Percentiles rank a stretch among this genome's conserved stretches.
phyloP scores from a whole-genome alignment of 2,113 vertebrate genomes.

The Daubentonia madagascariensis region DNA sequence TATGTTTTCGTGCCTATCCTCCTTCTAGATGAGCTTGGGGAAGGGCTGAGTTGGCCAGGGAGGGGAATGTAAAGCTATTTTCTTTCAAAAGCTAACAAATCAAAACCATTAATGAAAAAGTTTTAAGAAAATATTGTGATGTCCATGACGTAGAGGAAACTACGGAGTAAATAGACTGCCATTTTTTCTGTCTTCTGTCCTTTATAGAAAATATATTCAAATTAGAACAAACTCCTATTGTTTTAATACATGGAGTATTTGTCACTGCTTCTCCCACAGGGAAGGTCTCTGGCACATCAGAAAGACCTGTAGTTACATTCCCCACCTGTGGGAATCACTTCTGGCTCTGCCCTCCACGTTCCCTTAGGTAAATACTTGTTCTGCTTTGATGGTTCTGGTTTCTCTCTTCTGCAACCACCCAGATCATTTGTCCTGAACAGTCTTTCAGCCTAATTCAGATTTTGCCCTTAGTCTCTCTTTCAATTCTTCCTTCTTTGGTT shows the following conservation, averaged over 20 bases:
- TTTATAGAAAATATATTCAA: not conserved
- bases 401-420: not conserved
- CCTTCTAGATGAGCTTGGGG: not conserved
- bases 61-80: not conserved
- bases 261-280: not conserved
- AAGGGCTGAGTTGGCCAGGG: not conserved
- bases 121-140: not conserved
- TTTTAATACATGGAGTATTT: not conserved
- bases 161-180: not conserved
- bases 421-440: not conserved
- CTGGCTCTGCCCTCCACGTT: not conserved
- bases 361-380: not conserved
- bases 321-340: not conserved
- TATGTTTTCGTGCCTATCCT: not conserved
- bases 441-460: not conserved
- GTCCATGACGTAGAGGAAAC: not conserved
- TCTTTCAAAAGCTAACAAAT: not conserved
- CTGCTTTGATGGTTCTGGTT: not conserved
- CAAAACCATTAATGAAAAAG: not conserved
- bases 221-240: not conserved
- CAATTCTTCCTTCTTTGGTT: not conserved
- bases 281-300: not conserved
- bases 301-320: not conserved
- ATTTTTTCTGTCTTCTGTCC: not conserved
- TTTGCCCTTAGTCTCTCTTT: not conserved